Conservation (phyloP, 2,888 invertebrate genomes). For the Dysmachus trigonus region DNA sequence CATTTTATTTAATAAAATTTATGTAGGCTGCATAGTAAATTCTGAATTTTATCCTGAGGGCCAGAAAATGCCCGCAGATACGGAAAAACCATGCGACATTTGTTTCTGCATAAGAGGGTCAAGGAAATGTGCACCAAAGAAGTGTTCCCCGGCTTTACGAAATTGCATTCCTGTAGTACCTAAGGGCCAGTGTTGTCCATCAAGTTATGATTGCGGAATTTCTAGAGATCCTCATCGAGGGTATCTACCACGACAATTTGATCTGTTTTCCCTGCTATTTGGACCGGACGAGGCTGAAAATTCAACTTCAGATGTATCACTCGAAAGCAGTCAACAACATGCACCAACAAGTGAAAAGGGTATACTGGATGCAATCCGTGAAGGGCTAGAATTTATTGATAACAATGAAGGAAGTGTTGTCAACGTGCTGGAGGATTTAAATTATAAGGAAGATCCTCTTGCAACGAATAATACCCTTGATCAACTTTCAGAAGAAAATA, state of each 20-base stretch:
- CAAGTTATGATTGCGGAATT: conserved; percentile 82
- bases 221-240: conserved; percentile 61
- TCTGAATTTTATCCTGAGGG: conserved; percentile 75
- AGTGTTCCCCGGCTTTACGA: conserved; percentile 78
- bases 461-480: neutral
- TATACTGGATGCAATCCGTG: conserved; percentile 60
- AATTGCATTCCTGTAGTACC: conserved; percentile 81
- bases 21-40: conserved; percentile 72
- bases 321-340: conserved; percentile 47
- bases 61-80: conserved; percentile 70
- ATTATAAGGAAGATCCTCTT: conserved; percentile 34
- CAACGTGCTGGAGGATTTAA: conserved; percentile 55
- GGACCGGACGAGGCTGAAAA: conserved; percentile 56
- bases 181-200: conserved; percentile 83
- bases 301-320: neutral
- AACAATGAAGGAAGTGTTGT: conserved; percentile 52
- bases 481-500: neutral
- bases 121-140: conserved; percentile 77
- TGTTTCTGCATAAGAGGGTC: conserved; percentile 82
- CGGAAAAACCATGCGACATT: conserved; percentile 71
- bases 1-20: neutral
- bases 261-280: conserved; percentile 60
- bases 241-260: conserved; percentile 60
- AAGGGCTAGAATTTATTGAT: conserved; percentile 62
- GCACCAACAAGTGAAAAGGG: conserved; percentile 56